phyloP scores from a whole-genome alignment of 2,888 invertebrate species.

The Leptinotarsa haldemani region DNA sequence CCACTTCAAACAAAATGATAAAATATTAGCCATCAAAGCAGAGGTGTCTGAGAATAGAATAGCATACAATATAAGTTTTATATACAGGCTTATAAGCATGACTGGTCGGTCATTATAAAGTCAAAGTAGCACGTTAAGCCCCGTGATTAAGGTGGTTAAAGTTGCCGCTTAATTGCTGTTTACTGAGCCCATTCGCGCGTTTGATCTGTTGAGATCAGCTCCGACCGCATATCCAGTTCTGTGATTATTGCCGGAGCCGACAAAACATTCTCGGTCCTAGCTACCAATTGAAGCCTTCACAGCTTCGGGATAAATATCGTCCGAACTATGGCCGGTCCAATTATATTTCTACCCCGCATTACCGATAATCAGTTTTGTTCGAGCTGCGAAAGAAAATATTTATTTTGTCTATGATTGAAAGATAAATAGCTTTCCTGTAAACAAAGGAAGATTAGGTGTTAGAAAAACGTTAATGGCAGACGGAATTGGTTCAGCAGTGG shows the following conservation, averaged over 20 bases:
- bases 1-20: slow-evolving; percentile 31
- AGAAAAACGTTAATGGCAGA: slow-evolving; percentile 17
- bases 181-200: slow-evolving; percentile 66
- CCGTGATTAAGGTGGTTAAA: slow-evolving; percentile 66
- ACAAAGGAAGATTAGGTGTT: slow-evolving; percentile 24
- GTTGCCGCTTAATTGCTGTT: slow-evolving; percentile 67
- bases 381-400: slow-evolving; percentile 39
- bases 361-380: slow-evolving; percentile 38
- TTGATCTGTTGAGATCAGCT: slow-evolving; percentile 64
- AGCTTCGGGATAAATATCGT: slow-evolving; percentile 63
- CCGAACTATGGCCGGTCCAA: slow-evolving; percentile 55
- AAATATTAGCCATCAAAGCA: slow-evolving; percentile 32
- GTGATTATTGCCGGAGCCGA: slow-evolving; percentile 65
- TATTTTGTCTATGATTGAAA: slow-evolving; percentile 41
- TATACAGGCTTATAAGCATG: slow-evolving; percentile 59
- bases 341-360: slow-evolving; percentile 57
- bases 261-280: slow-evolving; percentile 62
- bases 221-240: slow-evolving; percentile 62
- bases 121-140: slow-evolving; percentile 66
- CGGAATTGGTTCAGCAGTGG: background rate
- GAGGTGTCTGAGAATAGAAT: slow-evolving; percentile 32
- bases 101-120: slow-evolving; percentile 64
- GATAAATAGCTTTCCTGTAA: slow-evolving; percentile 31
- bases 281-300: slow-evolving; percentile 62
- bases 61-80: slow-evolving; percentile 44